A percentile compares a stretch with the other conserved stretches of the same genome.
Conservation (phyloP, 2,797 vertebrate genomes). For the Meriones psammophilus region DNA sequence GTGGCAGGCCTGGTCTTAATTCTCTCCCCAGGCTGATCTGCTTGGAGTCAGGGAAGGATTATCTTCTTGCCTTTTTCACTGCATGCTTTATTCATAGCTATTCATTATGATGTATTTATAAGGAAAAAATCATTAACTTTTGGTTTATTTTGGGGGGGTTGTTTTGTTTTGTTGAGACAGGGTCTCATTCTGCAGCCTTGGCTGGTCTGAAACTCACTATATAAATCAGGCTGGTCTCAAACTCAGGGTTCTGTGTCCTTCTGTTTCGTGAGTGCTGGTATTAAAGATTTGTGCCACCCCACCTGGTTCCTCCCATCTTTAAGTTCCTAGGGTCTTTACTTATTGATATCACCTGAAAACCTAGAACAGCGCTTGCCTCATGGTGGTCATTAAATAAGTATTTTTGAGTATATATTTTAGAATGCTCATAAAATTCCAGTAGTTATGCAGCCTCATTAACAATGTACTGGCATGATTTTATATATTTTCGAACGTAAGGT, state of each 20-base stretch:
- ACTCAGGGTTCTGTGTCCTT: not conserved
- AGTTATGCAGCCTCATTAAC: not conserved
- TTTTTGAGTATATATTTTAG: not conserved
- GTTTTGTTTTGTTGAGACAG: not conserved
- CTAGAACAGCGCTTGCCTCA: constrained; percentile 28
- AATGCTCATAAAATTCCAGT: not conserved
- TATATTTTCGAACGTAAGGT: not conserved
- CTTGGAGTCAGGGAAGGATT: not conserved
- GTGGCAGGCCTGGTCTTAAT: not conserved
- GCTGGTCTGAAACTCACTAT: not conserved
- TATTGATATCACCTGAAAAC: constrained; percentile 10
- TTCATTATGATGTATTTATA: constrained; percentile 2
- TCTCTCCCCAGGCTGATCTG: not conserved
- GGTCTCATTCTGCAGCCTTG: not conserved
- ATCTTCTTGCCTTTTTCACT: not conserved
- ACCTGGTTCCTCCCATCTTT: not conserved
- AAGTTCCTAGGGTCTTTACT: not conserved
- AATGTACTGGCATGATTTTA: constrained; percentile 32
- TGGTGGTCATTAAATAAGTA: constrained; percentile 46
- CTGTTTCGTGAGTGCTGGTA: not conserved
- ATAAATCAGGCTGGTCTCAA: not conserved
- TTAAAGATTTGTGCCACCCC: not conserved
- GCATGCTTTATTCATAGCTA: not conserved
- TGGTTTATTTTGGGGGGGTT: not conserved
- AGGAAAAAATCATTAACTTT: not conserved